Base-by-base conservation (phyloP, 2,113 vertebrate genomes). In the Hippolais icterina region DNA sequence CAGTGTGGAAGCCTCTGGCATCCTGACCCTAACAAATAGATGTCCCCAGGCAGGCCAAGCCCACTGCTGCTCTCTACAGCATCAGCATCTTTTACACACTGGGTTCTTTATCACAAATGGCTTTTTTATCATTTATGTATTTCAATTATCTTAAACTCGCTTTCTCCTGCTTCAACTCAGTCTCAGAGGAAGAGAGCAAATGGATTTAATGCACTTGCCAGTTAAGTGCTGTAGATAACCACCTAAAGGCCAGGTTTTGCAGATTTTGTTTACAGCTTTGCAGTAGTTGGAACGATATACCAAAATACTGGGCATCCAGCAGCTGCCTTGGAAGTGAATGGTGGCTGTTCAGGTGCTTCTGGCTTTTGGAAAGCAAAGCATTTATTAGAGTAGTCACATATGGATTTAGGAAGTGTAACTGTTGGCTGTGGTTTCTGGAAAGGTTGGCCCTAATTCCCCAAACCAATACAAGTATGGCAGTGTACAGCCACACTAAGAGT, bases 251-350 rank as follows among this genome's bases (percentile, higher is more conserved):
- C 27, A 92, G 59, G 31, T 59, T 92, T 70, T 94, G 31, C 70
- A 87, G 46, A 15, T 57, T 94, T 87, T 87, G 37, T 94, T 93
- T 90, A 90, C 39, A 81, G 44, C 18, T 88, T 77, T 93, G 23
- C 20, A 75, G 60, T 29, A 75, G 18, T 44, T 87, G 53, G 50
- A 64, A n/a, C 41, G 21, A 57, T 59, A 46, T 11, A 56, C 35
- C 35, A 59, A 86, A 92, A 37, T 39, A 52, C 39, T 41, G 56
- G 37, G 47, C 47, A 77, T 42, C 21, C 50, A 85, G 50, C 16
- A 83, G 66, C 78, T 86, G 35, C 14, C 37, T 92, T 90, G 68
- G 85, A 93, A 86, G 54, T 52, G 24, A 78, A 29, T 41, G 17
- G 54, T 63, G 17, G 27, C 17, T 88, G 31, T 60, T 78, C 68